Evolutionary conservation across 1,140 invertebrate genomes (phyloP), one percentile per base, ranked within the genome.

Genomic region (Drosophila takahashii): DNA sequence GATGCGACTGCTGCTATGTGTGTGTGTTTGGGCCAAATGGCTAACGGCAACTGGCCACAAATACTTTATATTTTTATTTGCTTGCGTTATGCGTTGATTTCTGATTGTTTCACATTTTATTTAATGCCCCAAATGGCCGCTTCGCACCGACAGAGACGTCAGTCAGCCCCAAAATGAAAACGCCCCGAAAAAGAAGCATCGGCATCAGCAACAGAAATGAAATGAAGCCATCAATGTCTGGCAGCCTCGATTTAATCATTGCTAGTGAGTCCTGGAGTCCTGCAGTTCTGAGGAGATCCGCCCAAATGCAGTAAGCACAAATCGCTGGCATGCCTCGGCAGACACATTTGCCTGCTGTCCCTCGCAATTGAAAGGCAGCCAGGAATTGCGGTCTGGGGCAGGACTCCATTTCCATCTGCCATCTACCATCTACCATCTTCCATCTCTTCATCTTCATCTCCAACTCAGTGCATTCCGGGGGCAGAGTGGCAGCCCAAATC

Each of bases 21-120:
- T 41, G 42, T 56, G 44, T 50, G 59, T 34, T 37, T 32, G 47
- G 32, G 60, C 53, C 61, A 81, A 85, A 85, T 86, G 73, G 83
- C 83, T 62, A 81, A 65, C 70, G 58, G 69, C 60, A 77, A 87
- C 81, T 84, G 72, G 81, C 81, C 81, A 69, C 70, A 83, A 85
- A 85, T 84, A 79, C 69, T 87, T 76, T 79, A 79, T 86, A 79
- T 75, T 87, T 81, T 85, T 87, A 87, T 85, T 85, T 85, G 81
- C 59, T 70, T 76, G 72, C 53, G 42, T 81, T 86, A 72, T 87
- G 83, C 78, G 81, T 86, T 86, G 81, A 86, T 86, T 86, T 87
- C 79, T 87, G 81, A 86, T 86, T 86, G 81, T 87, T 86, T 86
- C 85, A 83, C 75, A 87, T 87, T 87, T 86, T 80, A 86, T 87